Evolutionary conservation across 1,140 invertebrate genomes (phyloP).

Genomic region (Lineus longissimus): DNA sequence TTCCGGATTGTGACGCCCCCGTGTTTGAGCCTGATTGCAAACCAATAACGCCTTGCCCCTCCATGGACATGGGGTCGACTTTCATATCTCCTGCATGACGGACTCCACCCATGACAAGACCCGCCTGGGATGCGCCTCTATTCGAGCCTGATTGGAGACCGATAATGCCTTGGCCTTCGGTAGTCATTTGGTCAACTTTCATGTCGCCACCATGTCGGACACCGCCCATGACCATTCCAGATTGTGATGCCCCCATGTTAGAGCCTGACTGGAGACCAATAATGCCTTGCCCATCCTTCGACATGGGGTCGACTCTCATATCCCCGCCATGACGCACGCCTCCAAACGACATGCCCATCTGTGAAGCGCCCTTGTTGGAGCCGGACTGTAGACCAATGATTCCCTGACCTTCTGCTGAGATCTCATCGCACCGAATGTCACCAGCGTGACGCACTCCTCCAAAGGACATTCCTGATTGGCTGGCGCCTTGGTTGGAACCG

Average conservation of each 20-base stretch:
- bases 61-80: constrained; percentile 12
- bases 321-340: constrained; percentile 53
- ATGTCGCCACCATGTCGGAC: constrained; percentile 20
- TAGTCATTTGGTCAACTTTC: constrained; percentile 75
- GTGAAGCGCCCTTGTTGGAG: constrained; percentile 69
- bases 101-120: constrained; percentile 9
- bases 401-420: constrained; percentile 60
- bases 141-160: constrained; percentile 76
- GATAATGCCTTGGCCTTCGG: constrained; percentile 82
- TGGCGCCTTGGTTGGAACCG: constrained; percentile 85
- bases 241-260: constrained; percentile 64
- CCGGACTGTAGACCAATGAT: constrained; percentile 88
- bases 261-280: constrained; percentile 86
- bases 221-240: constrained; percentile 15
- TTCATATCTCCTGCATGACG: constrained; percentile 21
- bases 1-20: constrained; percentile 46
- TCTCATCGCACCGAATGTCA: constrained; percentile 13
- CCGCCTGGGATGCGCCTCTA: constrained; percentile 57
- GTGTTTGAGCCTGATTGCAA: constrained; percentile 87
- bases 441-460: constrained; percentile 13
- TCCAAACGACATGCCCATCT: constrained; percentile 69
- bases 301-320: constrained; percentile 47
- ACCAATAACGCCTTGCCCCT: constrained; percentile 75
- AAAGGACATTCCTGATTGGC: constrained; percentile 73
- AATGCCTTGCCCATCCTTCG: constrained; percentile 64